Conservation (phyloP, 2,797 vertebrate species). For the Urocyon cinereoargenteus region DNA sequence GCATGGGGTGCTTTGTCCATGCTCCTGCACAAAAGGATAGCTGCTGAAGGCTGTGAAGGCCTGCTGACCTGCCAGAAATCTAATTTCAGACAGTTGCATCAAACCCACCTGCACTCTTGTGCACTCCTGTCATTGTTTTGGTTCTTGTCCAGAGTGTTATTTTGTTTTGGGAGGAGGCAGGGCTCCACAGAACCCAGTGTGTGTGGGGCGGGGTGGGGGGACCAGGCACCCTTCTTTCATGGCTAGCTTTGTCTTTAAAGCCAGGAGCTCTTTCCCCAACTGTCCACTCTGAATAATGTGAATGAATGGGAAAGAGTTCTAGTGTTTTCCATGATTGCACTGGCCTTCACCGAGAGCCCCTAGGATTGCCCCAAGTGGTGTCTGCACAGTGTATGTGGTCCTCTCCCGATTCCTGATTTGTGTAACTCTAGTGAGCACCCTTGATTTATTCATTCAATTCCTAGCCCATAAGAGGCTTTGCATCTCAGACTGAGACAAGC, state of each 20-base stretch:
- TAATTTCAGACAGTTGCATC: constrained; percentile 52
- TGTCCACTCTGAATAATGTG: neutral
- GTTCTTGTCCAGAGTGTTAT: constrained; percentile 39
- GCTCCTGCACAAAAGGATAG: constrained; percentile 70
- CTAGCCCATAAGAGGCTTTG: neutral
- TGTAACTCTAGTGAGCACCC: neutral
- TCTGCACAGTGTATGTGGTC: too few relatives aligned
- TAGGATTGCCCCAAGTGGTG: neutral
- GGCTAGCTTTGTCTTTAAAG: constrained; percentile 5
- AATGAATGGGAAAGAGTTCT: neutral
- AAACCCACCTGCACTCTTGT: constrained; percentile 16
- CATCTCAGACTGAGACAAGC: neutral
- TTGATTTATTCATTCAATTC: neutral
- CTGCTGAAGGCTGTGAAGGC: constrained; percentile 2
- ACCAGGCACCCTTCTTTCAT: neutral
- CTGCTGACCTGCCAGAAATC: constrained; percentile 41
- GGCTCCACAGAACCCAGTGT: neutral
- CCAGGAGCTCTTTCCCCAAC: neutral
- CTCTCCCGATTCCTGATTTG: neutral
- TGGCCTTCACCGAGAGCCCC: neutral
- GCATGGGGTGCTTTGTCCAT: constrained; percentile 43
- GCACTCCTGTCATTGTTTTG: neutral
- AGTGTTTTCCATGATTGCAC: neutral
- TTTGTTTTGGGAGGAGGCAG: neutral
- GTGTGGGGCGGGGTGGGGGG: neutral